A percentile compares a stretch with the other conserved stretches of the same genome.
phyloP scores from a whole-genome alignment of 2,797 vertebrate genomes.

The Pseudomugil tenellus region DNA sequence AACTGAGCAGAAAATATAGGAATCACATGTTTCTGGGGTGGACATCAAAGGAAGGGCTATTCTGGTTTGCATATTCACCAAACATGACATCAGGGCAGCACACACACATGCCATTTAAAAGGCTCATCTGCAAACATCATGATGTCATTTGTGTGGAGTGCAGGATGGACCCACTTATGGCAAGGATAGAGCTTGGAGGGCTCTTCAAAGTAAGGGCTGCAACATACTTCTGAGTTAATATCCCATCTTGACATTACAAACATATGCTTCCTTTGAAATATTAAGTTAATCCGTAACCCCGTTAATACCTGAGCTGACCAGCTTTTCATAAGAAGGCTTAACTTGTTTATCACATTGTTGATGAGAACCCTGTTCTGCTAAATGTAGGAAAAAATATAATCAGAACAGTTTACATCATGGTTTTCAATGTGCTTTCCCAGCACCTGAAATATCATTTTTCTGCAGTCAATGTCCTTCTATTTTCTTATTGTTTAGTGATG shows the following conservation, averaged over 20 bases:
- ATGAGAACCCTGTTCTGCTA: background rate
- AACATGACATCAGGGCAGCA: constrained; percentile 67
- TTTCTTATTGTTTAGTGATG: background rate
- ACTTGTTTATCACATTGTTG: constrained; percentile 4
- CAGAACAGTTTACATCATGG: constrained; percentile 4
- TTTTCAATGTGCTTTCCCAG: constrained; percentile 2
- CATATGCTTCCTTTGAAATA: constrained; percentile 27
- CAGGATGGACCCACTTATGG: constrained; percentile 71
- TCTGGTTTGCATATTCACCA: constrained; percentile 71
- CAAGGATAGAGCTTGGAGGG: constrained; percentile 43
- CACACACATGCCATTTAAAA: constrained; percentile 73
- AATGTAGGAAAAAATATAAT: background rate
- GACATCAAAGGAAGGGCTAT: constrained; percentile 73
- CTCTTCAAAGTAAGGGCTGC: constrained; percentile 45
- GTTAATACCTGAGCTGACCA: background rate
- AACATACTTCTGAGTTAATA: constrained; percentile 43
- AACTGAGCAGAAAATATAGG: constrained; percentile 74
- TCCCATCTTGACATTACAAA: constrained; percentile 37
- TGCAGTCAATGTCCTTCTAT: background rate
- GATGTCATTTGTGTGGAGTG: constrained; percentile 71
- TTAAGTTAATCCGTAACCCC: background rate
- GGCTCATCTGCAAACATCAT: constrained; percentile 75
- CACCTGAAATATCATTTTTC: background rate
- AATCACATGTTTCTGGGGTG: constrained; percentile 75
- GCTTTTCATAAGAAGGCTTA: constrained; percentile 3